A percentile compares a stretch with the other conserved stretches of the same genome.
phyloP scores from a whole-genome alignment of 2,888 invertebrate species.

The Pristionchus maxplancki region DNA sequence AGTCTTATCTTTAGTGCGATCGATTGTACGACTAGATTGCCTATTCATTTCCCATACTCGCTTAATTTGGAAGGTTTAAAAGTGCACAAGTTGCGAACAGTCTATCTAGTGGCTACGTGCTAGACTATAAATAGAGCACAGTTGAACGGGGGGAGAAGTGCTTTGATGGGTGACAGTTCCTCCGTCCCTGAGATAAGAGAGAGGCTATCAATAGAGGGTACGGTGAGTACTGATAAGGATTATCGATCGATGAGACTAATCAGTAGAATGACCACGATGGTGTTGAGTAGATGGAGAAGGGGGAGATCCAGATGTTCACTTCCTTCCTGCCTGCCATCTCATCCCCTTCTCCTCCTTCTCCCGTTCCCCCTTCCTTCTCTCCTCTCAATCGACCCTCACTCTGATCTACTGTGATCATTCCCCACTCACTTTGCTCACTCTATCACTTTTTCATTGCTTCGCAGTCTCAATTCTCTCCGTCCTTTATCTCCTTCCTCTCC shows the following conservation, averaged over 20 bases:
- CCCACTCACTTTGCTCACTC: not conserved
- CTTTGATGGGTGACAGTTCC: not conserved
- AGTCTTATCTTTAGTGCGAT: too few relatives aligned
- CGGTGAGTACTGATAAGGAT: not conserved
- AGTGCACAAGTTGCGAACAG: too few relatives aligned
- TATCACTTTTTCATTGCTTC: constrained; percentile 28
- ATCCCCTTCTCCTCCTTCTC: not conserved
- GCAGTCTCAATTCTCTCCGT: not conserved
- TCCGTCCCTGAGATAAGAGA: not conserved
- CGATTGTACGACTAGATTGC: too few relatives aligned
- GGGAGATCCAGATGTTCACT: not conserved
- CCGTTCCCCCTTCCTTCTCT: not conserved
- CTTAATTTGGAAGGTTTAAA: too few relatives aligned
- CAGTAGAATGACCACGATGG: not conserved
- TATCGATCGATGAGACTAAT: not conserved
- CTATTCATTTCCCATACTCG: too few relatives aligned
- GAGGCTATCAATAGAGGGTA: not conserved
- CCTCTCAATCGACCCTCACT: not conserved
- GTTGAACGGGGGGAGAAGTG: not conserved
- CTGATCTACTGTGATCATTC: constrained; percentile 5
- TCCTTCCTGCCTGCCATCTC: too few relatives aligned
- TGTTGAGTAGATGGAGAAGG: not conserved
- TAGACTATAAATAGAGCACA: not conserved
- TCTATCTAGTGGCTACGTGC: not conserved
- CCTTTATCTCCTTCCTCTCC: not conserved